Percentiles rank a stretch among this genome's conserved stretches.
Evolutionary conservation across 2,888 invertebrate species (phyloP).

Genomic region (Pristionchus entomophagus): DNA sequence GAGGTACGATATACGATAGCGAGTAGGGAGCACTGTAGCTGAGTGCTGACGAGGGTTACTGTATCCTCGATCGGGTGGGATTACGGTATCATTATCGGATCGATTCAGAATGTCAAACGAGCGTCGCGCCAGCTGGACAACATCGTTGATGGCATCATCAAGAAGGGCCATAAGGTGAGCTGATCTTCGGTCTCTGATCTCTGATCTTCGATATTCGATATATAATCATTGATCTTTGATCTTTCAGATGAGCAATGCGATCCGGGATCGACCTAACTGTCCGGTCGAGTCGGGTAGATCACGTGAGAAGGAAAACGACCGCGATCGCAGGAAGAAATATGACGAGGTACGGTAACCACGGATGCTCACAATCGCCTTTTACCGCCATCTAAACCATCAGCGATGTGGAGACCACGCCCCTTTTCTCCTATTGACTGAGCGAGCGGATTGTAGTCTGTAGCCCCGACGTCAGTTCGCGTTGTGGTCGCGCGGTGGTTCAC

Average conservation of each 20-base stretch:
- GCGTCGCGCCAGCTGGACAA: conserved; percentile 14
- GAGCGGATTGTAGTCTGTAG: too few relatives aligned
- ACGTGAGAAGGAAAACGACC: background rate
- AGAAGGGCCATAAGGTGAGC: background rate
- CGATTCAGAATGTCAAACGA: background rate
- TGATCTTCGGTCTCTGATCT: background rate
- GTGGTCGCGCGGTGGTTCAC: too few relatives aligned
- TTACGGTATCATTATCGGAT: background rate
- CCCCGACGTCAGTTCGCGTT: too few relatives aligned
- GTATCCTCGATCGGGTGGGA: background rate
- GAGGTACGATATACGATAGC: background rate
- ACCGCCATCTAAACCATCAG: too few relatives aligned
- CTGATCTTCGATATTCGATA: background rate
- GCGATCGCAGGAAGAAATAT: background rate
- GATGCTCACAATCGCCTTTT: too few relatives aligned
- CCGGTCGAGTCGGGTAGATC: background rate
- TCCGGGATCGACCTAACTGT: background rate
- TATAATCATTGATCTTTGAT: background rate
- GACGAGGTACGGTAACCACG: background rate
- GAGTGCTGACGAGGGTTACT: background rate
- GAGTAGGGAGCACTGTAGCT: background rate
- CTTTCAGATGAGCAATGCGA: conserved; percentile 22
- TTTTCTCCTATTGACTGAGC: too few relatives aligned
- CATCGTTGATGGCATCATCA: conserved; percentile 1
- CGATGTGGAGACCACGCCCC: too few relatives aligned